Conservation (phyloP, 1,140 invertebrate species). For the Arion vulgaris region DNA sequence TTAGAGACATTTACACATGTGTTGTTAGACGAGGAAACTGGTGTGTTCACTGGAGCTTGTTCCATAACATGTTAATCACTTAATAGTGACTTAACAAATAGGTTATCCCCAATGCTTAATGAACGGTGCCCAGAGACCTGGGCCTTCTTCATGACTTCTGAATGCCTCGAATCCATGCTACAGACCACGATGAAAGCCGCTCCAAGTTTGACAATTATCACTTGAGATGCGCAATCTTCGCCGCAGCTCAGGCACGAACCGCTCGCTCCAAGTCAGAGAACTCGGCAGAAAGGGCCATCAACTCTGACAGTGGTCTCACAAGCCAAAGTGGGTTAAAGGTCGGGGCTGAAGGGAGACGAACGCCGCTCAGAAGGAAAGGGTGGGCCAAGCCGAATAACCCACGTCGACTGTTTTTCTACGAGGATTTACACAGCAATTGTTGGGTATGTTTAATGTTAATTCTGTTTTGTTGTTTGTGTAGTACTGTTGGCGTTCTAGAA, state of each 20-base stretch:
- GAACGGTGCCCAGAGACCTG: not conserved
- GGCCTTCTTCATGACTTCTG: not conserved
- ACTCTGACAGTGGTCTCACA: not conserved
- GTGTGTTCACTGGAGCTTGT: no score
- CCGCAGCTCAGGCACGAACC: not conserved
- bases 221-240: slow-evolving; percentile 15
- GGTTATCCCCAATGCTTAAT: no score
- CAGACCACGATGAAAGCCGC: not conserved
- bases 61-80: no score
- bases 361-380: slow-evolving; percentile 34
- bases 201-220: slow-evolving; percentile 10
- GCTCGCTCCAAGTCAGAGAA: not conserved
- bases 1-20: no score
- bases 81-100: no score
- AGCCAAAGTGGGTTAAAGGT: not conserved
- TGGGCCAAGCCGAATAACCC: slow-evolving; percentile 57
- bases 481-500: no score
- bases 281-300: not conserved
- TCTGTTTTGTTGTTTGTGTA: not conserved
- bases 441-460: slow-evolving; percentile 50
- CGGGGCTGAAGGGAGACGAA: not conserved
- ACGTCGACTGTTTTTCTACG: slow-evolving; percentile 47
- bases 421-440: slow-evolving; percentile 45
- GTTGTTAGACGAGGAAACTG: no score
- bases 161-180: slow-evolving; percentile 31